Base-by-base conservation (phyloP, 2,888 invertebrate genomes). In the Parapristionchus giblindavisi region DNA sequence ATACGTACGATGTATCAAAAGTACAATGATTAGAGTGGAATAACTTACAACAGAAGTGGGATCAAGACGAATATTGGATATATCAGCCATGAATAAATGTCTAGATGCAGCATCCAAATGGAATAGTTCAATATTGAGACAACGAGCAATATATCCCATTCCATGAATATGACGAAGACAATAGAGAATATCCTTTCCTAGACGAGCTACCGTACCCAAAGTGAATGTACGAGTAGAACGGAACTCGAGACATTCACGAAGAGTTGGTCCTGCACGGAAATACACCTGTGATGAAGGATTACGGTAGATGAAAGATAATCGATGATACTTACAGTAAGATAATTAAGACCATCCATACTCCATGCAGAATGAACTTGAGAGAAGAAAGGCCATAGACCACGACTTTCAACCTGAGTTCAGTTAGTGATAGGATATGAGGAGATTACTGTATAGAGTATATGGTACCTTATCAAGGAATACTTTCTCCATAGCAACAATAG, bases 41-140 rank as follows among this genome's bases (percentile, higher is more conserved):
- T 8, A 8, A 56, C 70, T 56, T 1, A 71, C 70, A 34, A 71
- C 24, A 21, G 70, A 56, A 40, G 70, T 70, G n/a, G 78, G 78
- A 34, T 75, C 74, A 36, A 74, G 34, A 52, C 78, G 43, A 5
- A 84, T 38, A 34, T 75, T 75, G 21, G 81, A 81, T 54, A 85
- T 79, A 61, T 85, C 84, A n/a, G 81, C 78, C 76, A 83, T 77
- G 78, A 85, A 85, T n/a, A 85, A 79, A 60, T 81, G 82, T 32
- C 85, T 82, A 61, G 79, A 75, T 21, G 80, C 77, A 8, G 85
- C 84, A 65, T 81, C 80, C 40, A 79, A 80, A 63, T 81, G 81
- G 77, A 84, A 81, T 58, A 77, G 74, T n/a, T 81, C 79, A 40
- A 78, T 60, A 65, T 82, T 76, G 27, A 84, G 56, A 70, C 76